Evolutionary conservation across 2,797 vertebrate species (phyloP), one percentile per base, ranked within the genome.

Genomic region (Hafferia zeledoni): DNA sequence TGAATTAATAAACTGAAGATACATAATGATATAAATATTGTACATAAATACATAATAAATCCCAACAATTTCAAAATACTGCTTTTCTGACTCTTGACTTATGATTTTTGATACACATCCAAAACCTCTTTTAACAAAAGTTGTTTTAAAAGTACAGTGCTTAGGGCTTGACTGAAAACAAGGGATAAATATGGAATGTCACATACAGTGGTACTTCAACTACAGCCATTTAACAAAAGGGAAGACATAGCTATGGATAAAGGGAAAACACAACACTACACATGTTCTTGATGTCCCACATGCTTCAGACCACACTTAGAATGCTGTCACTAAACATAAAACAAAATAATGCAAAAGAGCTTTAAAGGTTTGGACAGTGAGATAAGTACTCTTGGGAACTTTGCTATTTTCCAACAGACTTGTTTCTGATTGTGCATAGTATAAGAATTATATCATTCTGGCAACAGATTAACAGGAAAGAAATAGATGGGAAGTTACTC

Each of bases 401-500:
- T 68, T 0, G 30, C 31, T 60, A 6, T 83, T 91, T 87, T 83
- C 37, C 37, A 61, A 41, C 17, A 70, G 74, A 57, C 17, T 57
- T 92, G 9, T 37, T 90, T 57, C 86, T 57, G 49, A 28, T 31
- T 56, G 17, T 71, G 43, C 67, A 63, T 52, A 82, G 27, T 49
- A 5, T 27, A 44, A 65, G 53, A 83, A 61, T 55, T 74, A 11
- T 44, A 74, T 75, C 64, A 61, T 13, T 7, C 17, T 92, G 56
- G 65, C 84, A 92, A 72, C 28, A 78, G 49, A 61, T 22, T 60
- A 78, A 70, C 10, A 12, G 64, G 53, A 87, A 94, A 92, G 53
- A 78, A 91, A 81, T 33, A 68, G 56, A 70, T 71, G 60, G 57
- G 61, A 95, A 87, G n/a, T 87, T 82, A 68, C 60, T 69, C 49